Base-by-base conservation (phyloP, 2,113 vertebrate species). In the Dromiciops gliroides region DNA sequence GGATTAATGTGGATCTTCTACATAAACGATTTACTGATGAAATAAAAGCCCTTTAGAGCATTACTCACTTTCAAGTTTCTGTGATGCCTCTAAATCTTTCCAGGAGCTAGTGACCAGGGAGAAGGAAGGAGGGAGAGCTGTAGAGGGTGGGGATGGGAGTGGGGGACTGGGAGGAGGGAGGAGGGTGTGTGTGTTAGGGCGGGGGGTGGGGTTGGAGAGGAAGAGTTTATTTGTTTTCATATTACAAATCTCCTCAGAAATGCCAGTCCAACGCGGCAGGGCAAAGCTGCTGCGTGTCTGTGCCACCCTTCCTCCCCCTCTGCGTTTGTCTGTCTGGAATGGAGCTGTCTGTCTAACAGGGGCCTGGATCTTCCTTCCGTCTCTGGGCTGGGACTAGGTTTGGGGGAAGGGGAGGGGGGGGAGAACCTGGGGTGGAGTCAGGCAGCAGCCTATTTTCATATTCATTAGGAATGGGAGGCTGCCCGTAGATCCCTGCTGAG, bases 341-440 rank as follows among this genome's bases (percentile, higher is more conserved):
- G 89, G 91, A 98, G 97, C 96, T 94, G 95, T 93, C 96, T 94
- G 95, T 93, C 95, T 97, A 97, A 98, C 97, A 96, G 60, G 97
- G 98, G 98, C 98, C 98, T 92, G 98, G 98, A 96, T 97, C 97
- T 98, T 96, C 98, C 98, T 98, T 95, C 97, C 97, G 98, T 94
- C 97, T 93, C 92, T 1, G 93, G 97, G 95, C 98, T 95, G 97
- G 98, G 98, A 97, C 97, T 96, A 97, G 95, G 95, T 97, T 98
- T 96, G 96, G 93, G 94, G 98, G 98, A 97, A 97, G 97, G 94
- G 97, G 98, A 96, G 75, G 92, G 50, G 91, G 94, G 89, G 95
- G 95, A 95, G 94, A n/a, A 1, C 93, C 96, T 56, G 98, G 99
- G 99, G 99, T 99, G 99, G 99, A 99, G 99, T 98, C 98, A 98